Evolutionary conservation across 2,888 invertebrate species (phyloP), one percentile per base, ranked within the genome.

Genomic region (Callimorpha dominula): DNA sequence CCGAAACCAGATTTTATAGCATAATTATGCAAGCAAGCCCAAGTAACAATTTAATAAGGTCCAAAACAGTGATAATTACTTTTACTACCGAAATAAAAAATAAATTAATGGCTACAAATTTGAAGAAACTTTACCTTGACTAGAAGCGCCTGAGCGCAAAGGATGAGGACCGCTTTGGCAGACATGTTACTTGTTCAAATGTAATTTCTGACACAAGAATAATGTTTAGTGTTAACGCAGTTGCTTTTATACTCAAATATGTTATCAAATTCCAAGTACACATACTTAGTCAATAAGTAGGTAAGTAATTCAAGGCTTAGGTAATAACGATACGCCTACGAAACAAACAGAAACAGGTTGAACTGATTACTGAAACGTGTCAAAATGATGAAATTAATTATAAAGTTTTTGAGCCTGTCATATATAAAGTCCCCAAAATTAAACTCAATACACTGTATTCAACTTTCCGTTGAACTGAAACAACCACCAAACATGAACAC

Each of bases 61-160:
- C 2, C 31, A 31, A 31, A 31, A 31, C 2, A 31, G 31, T 1
- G 31, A 31, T 31, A 1, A 31, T 31, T 31, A 31, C 2, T 31
- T 31, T 1, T 46, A 46, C 4, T 46, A 0, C 9, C 31, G 1
- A 1, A 31, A 2, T 31, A 31, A 46, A 46, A 46, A 46, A 8
- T 46, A 46, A 46, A 31, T 31, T 46, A 31, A 3, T 46, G 8
- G 9, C 31, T 31, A 31, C 31, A 31, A 31, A 31, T 31, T 31
- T 31, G 31, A 1, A 31, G 31, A 46, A 9, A 46, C 6, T 67
- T 8, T 52, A 77, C 77, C 75, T 73, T 73, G 20, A 75, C 49
- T 31, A 77, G 71, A 65, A 74, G 69, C 52, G 82, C 87, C 76
- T 87, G 87, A 75, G 83, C 68, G 82, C 85, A 87, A 68, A 89